These are phyloP conservation scores for Sebastiscus tertius DNA, from an alignment of 2,797 vertebrate species.

Conservation along the genomic window DNA sequence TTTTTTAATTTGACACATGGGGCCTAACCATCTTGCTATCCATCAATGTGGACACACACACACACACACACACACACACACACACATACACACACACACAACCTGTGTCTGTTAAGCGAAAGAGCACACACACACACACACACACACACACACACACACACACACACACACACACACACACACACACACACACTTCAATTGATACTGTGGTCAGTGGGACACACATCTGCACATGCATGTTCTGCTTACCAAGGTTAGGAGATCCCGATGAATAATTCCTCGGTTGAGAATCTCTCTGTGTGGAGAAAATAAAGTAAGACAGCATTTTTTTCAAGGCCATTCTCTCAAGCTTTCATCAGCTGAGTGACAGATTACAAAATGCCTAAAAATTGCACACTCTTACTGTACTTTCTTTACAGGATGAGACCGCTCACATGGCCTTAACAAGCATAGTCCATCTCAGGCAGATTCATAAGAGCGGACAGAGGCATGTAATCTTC, in stretches of 20 bases:
- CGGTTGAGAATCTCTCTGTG: slow-evolving; percentile 67
- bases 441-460: not conserved
- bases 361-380: slow-evolving; percentile 18
- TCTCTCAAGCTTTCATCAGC: not conserved
- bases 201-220: not conserved
- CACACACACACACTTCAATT: not conserved
- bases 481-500: not conserved
- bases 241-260: slow-evolving; percentile 62
- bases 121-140: no score
- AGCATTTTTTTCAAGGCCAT: slow-evolving; percentile 1
- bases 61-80: no score
- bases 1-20: no score
- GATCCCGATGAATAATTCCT: slow-evolving; percentile 48
- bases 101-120: no score
- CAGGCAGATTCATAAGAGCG: not conserved
- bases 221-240: not conserved
- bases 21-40: no score
- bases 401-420: not conserved
- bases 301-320: slow-evolving; percentile 1
- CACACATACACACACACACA: no score
- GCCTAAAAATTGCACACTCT: not conserved
- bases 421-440: not conserved
- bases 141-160: no score
- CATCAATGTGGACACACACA: no score
- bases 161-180: no score